Conservation (phyloP, 2,797 vertebrate genomes). For the Pseudochaenichthys georgianus region DNA sequence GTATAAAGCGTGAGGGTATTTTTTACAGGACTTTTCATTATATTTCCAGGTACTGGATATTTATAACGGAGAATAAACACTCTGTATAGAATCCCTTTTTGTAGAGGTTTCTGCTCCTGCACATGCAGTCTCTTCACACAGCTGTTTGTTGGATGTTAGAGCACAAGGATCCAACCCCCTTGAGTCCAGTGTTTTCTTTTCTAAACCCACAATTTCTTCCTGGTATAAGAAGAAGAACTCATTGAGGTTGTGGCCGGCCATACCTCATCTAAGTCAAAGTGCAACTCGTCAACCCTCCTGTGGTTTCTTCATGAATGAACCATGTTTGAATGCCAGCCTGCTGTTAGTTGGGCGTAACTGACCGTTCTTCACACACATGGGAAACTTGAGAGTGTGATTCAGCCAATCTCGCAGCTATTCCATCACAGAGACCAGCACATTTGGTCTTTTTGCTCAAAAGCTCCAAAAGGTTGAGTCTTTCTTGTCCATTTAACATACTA, state of each 20-base stretch:
- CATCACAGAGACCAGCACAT: conserved; percentile 25
- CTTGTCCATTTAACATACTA: conserved; percentile 27
- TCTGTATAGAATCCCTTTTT: background rate
- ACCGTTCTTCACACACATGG: conserved; percentile 52
- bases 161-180: conserved; percentile 36
- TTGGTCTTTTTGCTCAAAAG: conserved; percentile 22
- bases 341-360: conserved; percentile 59
- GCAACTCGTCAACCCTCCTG: conserved; percentile 47
- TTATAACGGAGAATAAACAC: conserved; percentile 8
- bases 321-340: conserved; percentile 56
- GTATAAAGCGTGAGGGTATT: conserved; percentile 5
- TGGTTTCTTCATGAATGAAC: conserved; percentile 64
- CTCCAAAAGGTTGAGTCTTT: conserved; percentile 11
- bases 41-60: conserved; percentile 1
- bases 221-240: conserved; percentile 55
- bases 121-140: background rate
- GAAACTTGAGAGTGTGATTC: conserved; percentile 53
- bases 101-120: conserved; percentile 11
- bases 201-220: conserved; percentile 53
- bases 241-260: conserved; percentile 65
- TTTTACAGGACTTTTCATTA: conserved; percentile 3
- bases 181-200: conserved; percentile 59
- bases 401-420: conserved; percentile 37
- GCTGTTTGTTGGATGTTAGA: conserved; percentile 22
- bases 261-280: conserved; percentile 65